Base-by-base conservation (phyloP, 2,888 invertebrate species). In the Alitta virens region DNA sequence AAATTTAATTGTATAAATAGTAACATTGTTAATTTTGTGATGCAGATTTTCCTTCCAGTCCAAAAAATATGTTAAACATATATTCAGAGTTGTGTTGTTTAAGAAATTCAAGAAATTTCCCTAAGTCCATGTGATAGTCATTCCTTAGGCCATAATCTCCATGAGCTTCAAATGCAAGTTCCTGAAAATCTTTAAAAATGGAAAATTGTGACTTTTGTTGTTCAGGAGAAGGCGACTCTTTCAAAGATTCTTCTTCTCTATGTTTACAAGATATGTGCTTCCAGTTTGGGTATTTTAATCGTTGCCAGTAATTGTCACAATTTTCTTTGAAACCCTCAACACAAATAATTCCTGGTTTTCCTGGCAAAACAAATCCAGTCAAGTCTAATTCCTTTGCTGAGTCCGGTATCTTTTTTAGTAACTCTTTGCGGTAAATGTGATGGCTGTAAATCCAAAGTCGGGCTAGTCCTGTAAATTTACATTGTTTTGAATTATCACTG, bases 291-390 rank as follows among this genome's bases (percentile, higher is more conserved):
- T 87, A 84, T 78, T 89, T 89, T 9, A 94, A 81, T 70, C 86
- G 84, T 75, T 87, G 88, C 92, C 93, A 94, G 87, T 90, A 94
- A 71, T 90, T 88, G 69, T 88, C 87, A 69, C 78, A 75, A 43
- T 70, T 63, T 42, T 69, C 63, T 49, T 71, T 72, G 56, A 69
- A 70, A 0, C 94, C 95, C 84, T 96, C 95, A 9, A 92, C 85
- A 77, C 94, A 95, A 68, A 96, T 88, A 57, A 95, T 88, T 0
- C 94, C 95, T n/a, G 95, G 95, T 79, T 94, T 94, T 1, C 95
- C 95, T 1, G 92, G 90, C 73, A 93, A 84, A 74, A 89, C 89
- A 78, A 96, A 95, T 9, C 95, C 95, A 49, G 88, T 89, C 40
- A 95, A 81, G 55, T 88, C 85, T 69, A 89, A 84, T 68, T 89